phyloP scores from a whole-genome alignment of 2,888 invertebrate genomes.

The Rotaria macrura region DNA sequence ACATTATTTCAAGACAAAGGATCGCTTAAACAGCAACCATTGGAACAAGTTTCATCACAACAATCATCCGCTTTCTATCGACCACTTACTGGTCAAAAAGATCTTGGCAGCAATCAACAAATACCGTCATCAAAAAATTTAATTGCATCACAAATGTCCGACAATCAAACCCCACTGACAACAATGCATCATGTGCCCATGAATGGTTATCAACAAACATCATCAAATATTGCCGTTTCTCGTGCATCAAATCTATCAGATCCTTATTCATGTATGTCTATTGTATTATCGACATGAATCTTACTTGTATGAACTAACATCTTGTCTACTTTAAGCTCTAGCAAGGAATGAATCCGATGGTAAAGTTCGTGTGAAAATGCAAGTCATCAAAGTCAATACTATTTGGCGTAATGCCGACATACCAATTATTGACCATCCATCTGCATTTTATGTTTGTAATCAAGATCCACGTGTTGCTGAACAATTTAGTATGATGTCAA shows the following conservation, averaged over 20 bases:
- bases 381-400: neutral
- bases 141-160: neutral
- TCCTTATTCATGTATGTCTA: neutral
- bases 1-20: neutral
- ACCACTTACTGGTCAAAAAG: neutral
- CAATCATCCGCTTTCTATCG: neutral
- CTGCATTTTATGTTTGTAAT: constrained; percentile 19
- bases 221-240: neutral
- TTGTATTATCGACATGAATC: too few species aligned
- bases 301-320: neutral
- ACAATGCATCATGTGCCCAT: neutral
- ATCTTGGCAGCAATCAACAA: neutral
- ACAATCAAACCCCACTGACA: neutral
- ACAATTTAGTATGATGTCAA: neutral
- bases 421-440: constrained; percentile 13
- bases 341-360: neutral
- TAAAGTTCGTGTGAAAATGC: neutral
- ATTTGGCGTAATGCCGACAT: constrained; percentile 6
- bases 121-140: neutral
- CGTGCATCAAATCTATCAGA: neutral
- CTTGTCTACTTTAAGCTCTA: neutral
- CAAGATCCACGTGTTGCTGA: neutral
- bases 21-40: neutral
- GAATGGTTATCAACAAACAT: neutral
- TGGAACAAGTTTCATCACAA: neutral